phyloP scores from a whole-genome alignment of 1,140 invertebrate genomes.

The Harlomillsia oculata region DNA sequence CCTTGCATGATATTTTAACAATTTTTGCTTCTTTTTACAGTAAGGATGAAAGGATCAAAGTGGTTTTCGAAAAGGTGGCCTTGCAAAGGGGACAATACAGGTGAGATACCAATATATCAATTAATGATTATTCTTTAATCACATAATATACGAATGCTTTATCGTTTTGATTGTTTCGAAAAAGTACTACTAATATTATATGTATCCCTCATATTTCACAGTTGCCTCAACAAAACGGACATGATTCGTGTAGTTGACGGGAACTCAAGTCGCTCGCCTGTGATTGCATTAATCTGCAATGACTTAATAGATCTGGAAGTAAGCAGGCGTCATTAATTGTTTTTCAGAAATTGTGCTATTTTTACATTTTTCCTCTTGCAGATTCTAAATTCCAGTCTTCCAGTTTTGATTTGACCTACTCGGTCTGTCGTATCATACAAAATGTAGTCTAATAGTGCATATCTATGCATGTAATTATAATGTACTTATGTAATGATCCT shows the following conservation, averaged over 20 bases:
- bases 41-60: slow-evolving; percentile 40
- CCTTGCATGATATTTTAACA: background rate
- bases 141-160: background rate
- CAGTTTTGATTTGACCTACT: too few relatives aligned
- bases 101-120: slow-evolving; percentile 10
- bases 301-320: slow-evolving; percentile 62
- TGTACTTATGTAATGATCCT: too few relatives aligned
- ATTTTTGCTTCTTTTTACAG: slow-evolving; percentile 28
- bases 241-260: slow-evolving; percentile 71
- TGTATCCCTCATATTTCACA: slow-evolving; percentile 40
- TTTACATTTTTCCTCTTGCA: too few relatives aligned
- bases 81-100: slow-evolving; percentile 33
- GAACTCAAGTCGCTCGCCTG: slow-evolving; percentile 48
- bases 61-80: slow-evolving; percentile 41
- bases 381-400: too few relatives aligned
- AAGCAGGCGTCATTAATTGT: background rate
- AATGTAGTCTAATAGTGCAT: too few relatives aligned
- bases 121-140: background rate
- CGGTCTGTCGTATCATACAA: too few relatives aligned
- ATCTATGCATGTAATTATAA: background rate
- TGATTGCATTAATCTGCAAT: slow-evolving; percentile 74
- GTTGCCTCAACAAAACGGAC: slow-evolving; percentile 68
- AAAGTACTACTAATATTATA: background rate
- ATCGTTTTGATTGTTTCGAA: background rate
- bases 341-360: background rate